A percentile compares a stretch with the other conserved stretches of the same genome.
Conservation (phyloP, 2,888 invertebrate species). For the Cantharis flavilabris region DNA sequence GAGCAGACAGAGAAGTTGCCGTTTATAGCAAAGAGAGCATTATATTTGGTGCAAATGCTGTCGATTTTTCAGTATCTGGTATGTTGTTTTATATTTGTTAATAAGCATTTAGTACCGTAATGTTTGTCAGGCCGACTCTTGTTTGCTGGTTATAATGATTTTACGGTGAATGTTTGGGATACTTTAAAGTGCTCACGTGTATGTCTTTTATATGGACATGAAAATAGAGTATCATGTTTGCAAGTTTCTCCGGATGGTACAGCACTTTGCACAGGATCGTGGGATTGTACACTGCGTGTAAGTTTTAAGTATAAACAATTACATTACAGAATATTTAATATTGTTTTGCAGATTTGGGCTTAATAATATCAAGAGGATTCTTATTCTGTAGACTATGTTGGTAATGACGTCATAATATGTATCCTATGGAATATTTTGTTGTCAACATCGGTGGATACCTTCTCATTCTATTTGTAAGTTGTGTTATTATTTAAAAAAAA, state of each 20-base stretch:
- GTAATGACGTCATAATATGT: neutral
- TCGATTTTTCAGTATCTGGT: slow-evolving; percentile 93
- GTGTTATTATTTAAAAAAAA: neutral
- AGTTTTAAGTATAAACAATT: neutral
- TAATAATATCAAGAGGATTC: neutral
- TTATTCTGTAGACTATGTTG: neutral
- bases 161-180: slow-evolving; percentile 99
- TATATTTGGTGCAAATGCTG: slow-evolving; percentile 96
- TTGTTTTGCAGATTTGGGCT: slow-evolving; percentile 2
- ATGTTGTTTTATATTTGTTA: slow-evolving; percentile 6
- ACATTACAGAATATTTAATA: neutral
- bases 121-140: slow-evolving; percentile 76
- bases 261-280: slow-evolving; percentile 94
- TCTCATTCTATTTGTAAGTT: neutral
- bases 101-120: neutral
- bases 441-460: neutral
- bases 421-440: neutral
- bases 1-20: slow-evolving; percentile 97
- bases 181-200: slow-evolving; percentile 91
- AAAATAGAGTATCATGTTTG: slow-evolving; percentile 90
- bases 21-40: slow-evolving; percentile 95
- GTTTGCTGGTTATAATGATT: slow-evolving; percentile 98
- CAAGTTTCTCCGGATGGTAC: slow-evolving; percentile 97
- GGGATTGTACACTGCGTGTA: slow-evolving; percentile 92
- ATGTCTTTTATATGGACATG: slow-evolving; percentile 91